These are phyloP conservation scores for Mimumesa dahlbomi DNA, from an alignment of 2,888 invertebrate genomes.

Conservation along the genomic window DNA sequence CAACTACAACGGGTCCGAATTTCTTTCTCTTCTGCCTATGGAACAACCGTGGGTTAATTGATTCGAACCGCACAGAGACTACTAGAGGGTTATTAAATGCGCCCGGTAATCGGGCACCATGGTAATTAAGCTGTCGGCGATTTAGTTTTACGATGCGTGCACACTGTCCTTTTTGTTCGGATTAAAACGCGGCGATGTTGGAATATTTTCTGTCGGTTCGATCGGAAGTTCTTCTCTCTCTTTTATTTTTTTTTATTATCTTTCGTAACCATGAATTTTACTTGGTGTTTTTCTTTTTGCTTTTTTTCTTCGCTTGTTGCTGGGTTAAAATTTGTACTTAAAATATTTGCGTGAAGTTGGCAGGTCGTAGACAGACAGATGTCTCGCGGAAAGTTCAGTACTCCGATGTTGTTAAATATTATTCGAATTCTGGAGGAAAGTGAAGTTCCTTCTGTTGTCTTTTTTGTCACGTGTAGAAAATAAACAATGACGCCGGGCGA, in stretches of 20 bases:
- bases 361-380: neutral
- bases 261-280: too few species aligned
- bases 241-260: too few species aligned
- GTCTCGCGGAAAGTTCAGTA: neutral
- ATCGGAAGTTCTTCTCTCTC: conserved; percentile 1
- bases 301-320: too few species aligned
- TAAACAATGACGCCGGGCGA: too few species aligned
- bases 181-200: neutral
- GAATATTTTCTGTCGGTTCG: neutral
- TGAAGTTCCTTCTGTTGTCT: too few species aligned
- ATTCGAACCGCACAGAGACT: conserved; percentile 46
- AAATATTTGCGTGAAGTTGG: conserved; percentile 9
- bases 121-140: conserved; percentile 54
- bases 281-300: too few species aligned
- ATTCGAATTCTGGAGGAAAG: neutral
- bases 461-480: too few species aligned
- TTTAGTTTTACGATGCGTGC: conserved; percentile 50
- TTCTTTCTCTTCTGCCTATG: conserved; percentile 1
- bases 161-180: conserved; percentile 14
- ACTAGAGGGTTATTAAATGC: conserved; percentile 54
- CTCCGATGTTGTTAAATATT: neutral
- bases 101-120: conserved; percentile 53
- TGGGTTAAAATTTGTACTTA: conserved; percentile 1
- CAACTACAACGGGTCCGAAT: neutral
- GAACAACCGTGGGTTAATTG: conserved; percentile 55